A percentile compares a stretch with the other conserved stretches of the same genome.
phyloP scores from a whole-genome alignment of 1,140 invertebrate species.

The Cotesia glomerata region DNA sequence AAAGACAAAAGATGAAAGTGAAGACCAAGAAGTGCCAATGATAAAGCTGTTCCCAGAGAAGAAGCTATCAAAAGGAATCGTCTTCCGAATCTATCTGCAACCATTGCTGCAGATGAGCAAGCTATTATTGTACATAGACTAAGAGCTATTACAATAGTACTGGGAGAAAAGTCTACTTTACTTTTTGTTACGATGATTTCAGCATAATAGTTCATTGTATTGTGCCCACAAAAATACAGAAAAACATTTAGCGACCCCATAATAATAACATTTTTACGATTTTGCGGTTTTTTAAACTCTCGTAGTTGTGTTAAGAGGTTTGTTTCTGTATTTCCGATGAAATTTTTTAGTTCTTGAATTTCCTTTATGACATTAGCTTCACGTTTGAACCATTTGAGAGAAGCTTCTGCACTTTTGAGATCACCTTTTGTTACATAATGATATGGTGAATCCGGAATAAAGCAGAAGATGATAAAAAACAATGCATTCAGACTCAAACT shows the following conservation, averaged over 20 bases:
- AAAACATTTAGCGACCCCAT: constrained; percentile 50
- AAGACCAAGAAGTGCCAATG: constrained; percentile 57
- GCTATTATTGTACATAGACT: constrained; percentile 48
- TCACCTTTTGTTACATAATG: constrained; percentile 48
- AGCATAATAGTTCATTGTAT: constrained; percentile 50
- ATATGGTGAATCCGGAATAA: constrained; percentile 67
- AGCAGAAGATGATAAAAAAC: constrained; percentile 58
- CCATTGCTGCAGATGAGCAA: constrained; percentile 42
- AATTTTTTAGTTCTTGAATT: constrained; percentile 52
- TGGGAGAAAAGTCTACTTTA: constrained; percentile 44
- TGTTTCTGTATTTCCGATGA: constrained; percentile 42
- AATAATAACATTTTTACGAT: constrained; percentile 41
- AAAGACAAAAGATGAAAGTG: constrained; percentile 56
- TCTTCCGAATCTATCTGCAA: constrained; percentile 56
- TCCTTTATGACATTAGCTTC: constrained; percentile 51
- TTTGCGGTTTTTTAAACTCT: constrained; percentile 40
- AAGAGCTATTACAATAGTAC: constrained; percentile 48
- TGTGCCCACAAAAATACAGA: constrained; percentile 47
- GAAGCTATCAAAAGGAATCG: constrained; percentile 49
- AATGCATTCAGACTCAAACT: constrained; percentile 55
- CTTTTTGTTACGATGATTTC: constrained; percentile 55
- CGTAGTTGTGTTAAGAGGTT: constrained; percentile 41
- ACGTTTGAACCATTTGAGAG: constrained; percentile 53
- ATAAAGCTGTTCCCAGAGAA: constrained; percentile 42
- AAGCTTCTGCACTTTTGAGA: constrained; percentile 51